phyloP scores from a whole-genome alignment of 2,113 vertebrate species.

The Trachemys scripta region DNA sequence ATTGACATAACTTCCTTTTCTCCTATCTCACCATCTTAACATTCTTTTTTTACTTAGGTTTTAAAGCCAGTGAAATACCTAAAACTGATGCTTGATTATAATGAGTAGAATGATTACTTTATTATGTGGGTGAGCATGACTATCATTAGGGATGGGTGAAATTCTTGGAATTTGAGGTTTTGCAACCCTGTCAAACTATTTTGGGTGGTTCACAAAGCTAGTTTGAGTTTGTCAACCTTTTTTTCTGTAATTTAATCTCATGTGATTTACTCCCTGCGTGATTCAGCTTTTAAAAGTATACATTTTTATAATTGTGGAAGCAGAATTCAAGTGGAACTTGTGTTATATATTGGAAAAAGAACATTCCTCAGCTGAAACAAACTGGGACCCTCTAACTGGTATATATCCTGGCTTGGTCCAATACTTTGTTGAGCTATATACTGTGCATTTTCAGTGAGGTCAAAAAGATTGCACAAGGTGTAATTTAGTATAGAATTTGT shows the following conservation, averaged over 20 bases:
- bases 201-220: background rate
- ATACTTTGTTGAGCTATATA: background rate
- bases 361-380: background rate
- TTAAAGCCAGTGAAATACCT: background rate
- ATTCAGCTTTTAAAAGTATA: background rate
- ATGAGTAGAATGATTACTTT: background rate
- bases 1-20: background rate
- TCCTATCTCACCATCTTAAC: background rate
- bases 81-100: background rate
- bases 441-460: background rate
- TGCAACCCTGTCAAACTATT: background rate
- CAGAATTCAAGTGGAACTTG: background rate
- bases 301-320: too few relatives aligned
- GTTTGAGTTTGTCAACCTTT: background rate
- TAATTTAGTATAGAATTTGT: background rate
- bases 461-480: background rate
- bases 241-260: background rate
- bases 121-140: background rate
- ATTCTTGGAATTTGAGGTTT: background rate
- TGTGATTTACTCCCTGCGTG: rapidly evolving
- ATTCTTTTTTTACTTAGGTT: background rate
- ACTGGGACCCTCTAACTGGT: background rate
- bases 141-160: background rate
- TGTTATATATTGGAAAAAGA: background rate
- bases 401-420: background rate